Evolutionary conservation across 2,113 vertebrate genomes (phyloP), one percentile per base, ranked within the genome.

Genomic region (Gadus chalcogrammus): DNA sequence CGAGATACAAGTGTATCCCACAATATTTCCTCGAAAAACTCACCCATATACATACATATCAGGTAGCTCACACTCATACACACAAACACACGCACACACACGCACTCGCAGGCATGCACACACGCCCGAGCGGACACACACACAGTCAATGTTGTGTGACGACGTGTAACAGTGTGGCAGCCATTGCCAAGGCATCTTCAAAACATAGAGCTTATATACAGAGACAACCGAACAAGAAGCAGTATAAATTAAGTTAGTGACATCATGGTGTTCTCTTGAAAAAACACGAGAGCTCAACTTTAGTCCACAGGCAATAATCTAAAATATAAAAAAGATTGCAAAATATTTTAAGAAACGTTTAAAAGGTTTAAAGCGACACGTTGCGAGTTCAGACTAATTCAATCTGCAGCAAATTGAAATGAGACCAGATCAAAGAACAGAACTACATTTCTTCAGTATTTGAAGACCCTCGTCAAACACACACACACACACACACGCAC

Each of bases 161-260:
- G 42, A 60, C 17, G 18, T n/a, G 17, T 60, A 60, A 17, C 58
- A 60, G 5, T 60, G 17, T 20, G 17, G 82, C 84, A 84, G 85
- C 71, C 75, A 77, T 79, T 81, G 58, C 17, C 17, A 86, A 82
- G 71, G 75, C 69, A 68, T 82, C 80, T 78, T 52, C 38, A 81
- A 82, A 75, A 83, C 67, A 81, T 18, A 20, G 20, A 12, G 17
- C 20, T 77, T 91, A 89, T 90, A 87, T 88, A 91, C 87, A 92
- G 15, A 85, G 64, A 67, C 17, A 65, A 81, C 76, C 20, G 69
- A n/a, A 58, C 61, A 62, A 27, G 24, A 62, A 58, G 55, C 55
- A 17, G 7, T n/a, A 58, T 58, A 58, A 58, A 58, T 17, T 58
- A 58, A 58, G 55, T 58, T 3, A 58, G 55, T 58, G 55, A 58